phyloP scores from a whole-genome alignment of 2,888 invertebrate genomes.

The Amphipoea lucens region DNA sequence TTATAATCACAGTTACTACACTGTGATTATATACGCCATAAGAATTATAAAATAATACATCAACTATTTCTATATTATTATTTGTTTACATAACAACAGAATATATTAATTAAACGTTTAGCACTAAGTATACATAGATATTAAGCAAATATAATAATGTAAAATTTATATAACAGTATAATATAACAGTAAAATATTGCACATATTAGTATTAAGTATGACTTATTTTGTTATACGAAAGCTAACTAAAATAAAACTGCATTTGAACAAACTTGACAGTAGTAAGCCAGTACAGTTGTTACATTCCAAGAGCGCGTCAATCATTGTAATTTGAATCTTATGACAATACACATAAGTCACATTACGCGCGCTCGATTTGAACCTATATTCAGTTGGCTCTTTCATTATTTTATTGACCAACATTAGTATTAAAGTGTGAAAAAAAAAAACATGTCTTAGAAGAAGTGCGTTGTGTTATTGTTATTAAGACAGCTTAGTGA shows the following conservation, averaged over 20 bases:
- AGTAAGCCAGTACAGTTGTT: not conserved
- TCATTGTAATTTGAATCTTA: slow-evolving; percentile 5
- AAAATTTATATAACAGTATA: slow-evolving; percentile 4
- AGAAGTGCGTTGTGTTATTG: not conserved
- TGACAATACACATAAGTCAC: not conserved
- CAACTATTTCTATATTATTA: slow-evolving; percentile 5
- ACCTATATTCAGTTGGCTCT: not conserved
- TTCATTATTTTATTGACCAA: not conserved
- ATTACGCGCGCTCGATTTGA: not conserved
- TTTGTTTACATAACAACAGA: slow-evolving; percentile 11
- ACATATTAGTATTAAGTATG: slow-evolving; percentile 28
- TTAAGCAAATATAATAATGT: slow-evolving; percentile 8
- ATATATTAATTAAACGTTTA: slow-evolving; percentile 27
- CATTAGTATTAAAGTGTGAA: not conserved
- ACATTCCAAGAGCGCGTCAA: not conserved
- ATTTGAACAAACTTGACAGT: not conserved
- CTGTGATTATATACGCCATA: slow-evolving; percentile 13
- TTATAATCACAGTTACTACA: slow-evolving; percentile 18
- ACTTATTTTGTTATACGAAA: not conserved
- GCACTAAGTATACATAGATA: slow-evolving; percentile 7
- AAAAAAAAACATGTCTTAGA: not conserved
- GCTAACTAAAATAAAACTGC: not conserved
- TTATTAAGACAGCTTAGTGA: not conserved
- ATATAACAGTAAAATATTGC: slow-evolving; percentile 42
- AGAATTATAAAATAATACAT: slow-evolving; percentile 11